Conservation (phyloP, 53 echinoderm and acorn worm species). For the Temnopleurus reevesii region DNA sequence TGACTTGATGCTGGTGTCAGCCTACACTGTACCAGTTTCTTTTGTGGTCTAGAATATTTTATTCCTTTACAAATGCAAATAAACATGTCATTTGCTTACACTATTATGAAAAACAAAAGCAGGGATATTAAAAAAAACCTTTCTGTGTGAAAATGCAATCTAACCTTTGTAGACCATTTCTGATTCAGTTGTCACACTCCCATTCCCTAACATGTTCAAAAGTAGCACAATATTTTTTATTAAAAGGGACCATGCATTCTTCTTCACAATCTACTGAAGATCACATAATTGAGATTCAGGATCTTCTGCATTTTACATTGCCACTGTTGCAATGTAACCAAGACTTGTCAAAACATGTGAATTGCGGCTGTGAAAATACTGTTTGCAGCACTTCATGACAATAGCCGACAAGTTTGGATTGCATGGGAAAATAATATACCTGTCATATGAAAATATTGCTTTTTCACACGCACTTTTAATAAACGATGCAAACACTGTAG, state of each 20-base stretch:
- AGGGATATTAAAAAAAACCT: too few relatives aligned
- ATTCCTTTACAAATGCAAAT: neutral
- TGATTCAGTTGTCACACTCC: too few relatives aligned
- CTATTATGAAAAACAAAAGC: too few relatives aligned
- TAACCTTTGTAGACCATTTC: too few relatives aligned
- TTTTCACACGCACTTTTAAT: neutral
- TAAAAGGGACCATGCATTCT: too few relatives aligned
- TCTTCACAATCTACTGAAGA: too few relatives aligned
- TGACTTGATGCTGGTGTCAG: too few relatives aligned
- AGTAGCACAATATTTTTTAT: too few relatives aligned
- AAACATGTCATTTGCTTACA: neutral
- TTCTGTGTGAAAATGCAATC: too few relatives aligned
- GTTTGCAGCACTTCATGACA: neutral
- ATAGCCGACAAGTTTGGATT: neutral
- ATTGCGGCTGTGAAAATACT: constrained; percentile 22
- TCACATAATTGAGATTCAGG: neutral
- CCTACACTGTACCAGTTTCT: neutral
- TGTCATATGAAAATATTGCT: constrained; percentile 6
- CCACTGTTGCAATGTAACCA: neutral
- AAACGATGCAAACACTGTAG: neutral
- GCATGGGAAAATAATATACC: neutral
- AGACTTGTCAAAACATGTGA: neutral
- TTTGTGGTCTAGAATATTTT: neutral
- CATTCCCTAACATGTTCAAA: too few relatives aligned
- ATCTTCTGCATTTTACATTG: too few relatives aligned